Conservation (phyloP, 1,140 invertebrate genomes). For the Coptotermes formosanus region DNA sequence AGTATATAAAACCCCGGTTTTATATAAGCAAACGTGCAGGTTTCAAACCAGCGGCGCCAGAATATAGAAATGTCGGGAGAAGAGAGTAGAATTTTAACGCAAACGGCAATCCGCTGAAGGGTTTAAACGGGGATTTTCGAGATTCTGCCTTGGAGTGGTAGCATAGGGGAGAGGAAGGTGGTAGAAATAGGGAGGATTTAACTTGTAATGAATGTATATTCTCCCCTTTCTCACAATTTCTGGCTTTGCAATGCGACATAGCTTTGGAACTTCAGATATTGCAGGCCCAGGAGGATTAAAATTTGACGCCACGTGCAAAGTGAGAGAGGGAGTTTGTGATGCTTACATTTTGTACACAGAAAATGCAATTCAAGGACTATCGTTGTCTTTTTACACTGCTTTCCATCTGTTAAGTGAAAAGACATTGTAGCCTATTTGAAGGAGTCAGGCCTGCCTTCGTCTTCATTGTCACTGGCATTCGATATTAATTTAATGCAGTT, state of each 20-base stretch:
- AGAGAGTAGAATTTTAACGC: not conserved
- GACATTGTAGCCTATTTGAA: no score
- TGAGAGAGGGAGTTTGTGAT: not conserved
- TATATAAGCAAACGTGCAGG: not conserved
- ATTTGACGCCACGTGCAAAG: not conserved
- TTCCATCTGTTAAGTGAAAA: no score
- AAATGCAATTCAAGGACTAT: not conserved
- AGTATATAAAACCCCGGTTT: not conserved
- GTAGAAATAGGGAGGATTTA: not conserved
- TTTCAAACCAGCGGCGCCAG: not conserved
- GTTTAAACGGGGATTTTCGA: constrained; percentile 8
- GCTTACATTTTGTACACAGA: not conserved
- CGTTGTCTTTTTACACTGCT: no score
- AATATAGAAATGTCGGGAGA: not conserved
- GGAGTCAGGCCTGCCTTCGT: no score
- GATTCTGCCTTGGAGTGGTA: not conserved
- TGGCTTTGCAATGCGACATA: constrained; percentile 1
- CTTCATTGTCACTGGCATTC: no score
- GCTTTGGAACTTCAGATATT: not conserved
- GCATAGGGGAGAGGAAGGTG: not conserved
- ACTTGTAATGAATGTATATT: not conserved
- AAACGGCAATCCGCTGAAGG: not conserved
- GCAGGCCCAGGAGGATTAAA: not conserved
- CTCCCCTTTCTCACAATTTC: not conserved
- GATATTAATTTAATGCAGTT: no score